Conservation (phyloP, 2,113 vertebrate species). For the Oceanodroma tethys region DNA sequence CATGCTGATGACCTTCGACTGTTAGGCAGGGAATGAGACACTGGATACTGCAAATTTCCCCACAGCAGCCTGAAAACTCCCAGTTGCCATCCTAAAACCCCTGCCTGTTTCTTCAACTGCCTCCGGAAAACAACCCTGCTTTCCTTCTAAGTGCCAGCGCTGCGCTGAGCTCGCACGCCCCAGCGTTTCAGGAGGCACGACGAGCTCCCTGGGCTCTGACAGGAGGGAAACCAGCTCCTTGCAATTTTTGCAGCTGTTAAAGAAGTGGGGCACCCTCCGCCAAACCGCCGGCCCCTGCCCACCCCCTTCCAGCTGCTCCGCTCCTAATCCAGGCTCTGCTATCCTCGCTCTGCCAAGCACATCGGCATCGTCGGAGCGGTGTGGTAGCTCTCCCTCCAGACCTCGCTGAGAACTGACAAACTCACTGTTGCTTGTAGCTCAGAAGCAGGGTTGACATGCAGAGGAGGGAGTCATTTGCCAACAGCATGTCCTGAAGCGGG, state of each 20-base stretch:
- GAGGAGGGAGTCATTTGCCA: background rate
- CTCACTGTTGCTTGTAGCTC: background rate
- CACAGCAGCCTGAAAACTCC: background rate
- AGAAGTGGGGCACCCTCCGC: background rate
- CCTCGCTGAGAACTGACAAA: background rate
- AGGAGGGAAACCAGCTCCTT: background rate
- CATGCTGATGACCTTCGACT: background rate
- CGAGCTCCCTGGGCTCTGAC: background rate
- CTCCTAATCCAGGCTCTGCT: background rate
- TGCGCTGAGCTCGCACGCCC: background rate
- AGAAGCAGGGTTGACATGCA: background rate
- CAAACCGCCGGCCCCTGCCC: background rate
- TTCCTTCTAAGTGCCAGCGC: rapidly evolving
- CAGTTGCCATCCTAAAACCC: background rate
- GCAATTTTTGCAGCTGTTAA: background rate
- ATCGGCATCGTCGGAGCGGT: rapidly evolving
- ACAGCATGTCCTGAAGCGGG: background rate
- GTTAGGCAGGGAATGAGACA: background rate
- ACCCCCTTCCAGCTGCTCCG: background rate
- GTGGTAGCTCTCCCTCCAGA: background rate
- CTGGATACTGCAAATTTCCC: background rate
- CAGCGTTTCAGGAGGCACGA: rapidly evolving
- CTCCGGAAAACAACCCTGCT: background rate
- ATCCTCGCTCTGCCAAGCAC: rapidly evolving
- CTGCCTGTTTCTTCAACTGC: background rate